Base-by-base conservation (phyloP, 37 sponge, comb jelly and placozoan genomes). In the Halisarca cf. caerulea region DNA sequence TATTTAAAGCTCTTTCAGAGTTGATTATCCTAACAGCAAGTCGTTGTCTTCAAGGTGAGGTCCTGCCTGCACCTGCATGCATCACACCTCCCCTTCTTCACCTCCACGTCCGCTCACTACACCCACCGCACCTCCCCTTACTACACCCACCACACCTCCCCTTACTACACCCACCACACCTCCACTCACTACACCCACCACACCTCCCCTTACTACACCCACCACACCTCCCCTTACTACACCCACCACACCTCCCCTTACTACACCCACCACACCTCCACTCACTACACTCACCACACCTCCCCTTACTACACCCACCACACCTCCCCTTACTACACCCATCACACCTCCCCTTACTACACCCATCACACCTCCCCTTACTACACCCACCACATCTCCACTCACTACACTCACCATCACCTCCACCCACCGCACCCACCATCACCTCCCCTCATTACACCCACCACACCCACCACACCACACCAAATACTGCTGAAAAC, bases 1-100 rank as follows among this genome's bases (percentile, higher is more conserved):
- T 95, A 21, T 95, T 95, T 78, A 21, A 27, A 0, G 96, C 96
- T 30, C 40, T 95, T 44, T 93, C 96, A 20, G 93, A 95, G 85
- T 70, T 95, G 21, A 92, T 90, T 41, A 95, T 95, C 27, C 38
- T 92, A 37, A 95, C 96, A 7, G 96, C 96, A 7, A 95, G 96
- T 42, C 44, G 90, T 0, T 95, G 96, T 78, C 79, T 95, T 0
- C 96, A 95, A 42, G 96, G 96, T 92, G 41, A 86, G 88, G 73
- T 0, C 14, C 17, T 20, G 34, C 38, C 54, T 84, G 58, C 71
- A 61, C 71, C 58, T 51, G 68, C 30, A 8, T 61, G 68, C 61
- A 64, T 81, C 20, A 21, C 36, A 33, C 36, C 33, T 68, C 15
- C 44, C 9, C 7, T 40, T 8, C 44, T 24, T 21, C 30, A 74